Evolutionary conservation across 2,797 vertebrate species (phyloP).

Genomic region (Gadopsis marmoratus): DNA sequence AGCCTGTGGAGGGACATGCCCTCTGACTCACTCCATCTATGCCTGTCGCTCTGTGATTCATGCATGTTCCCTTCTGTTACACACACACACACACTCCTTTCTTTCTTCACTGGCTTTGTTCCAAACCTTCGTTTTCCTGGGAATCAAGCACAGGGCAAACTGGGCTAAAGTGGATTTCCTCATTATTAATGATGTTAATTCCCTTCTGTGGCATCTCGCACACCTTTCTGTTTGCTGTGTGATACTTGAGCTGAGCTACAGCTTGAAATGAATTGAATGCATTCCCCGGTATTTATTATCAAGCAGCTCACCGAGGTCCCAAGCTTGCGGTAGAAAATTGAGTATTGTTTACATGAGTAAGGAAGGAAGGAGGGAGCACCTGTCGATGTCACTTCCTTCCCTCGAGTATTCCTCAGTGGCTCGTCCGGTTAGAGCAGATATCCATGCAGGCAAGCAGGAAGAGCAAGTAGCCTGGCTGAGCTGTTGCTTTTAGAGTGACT

Average conservation of each 20-base stretch:
- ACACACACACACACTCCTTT: slow-evolving; percentile 33
- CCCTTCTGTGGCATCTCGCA: not conserved
- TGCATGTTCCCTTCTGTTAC: slow-evolving; percentile 44
- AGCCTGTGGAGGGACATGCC: slow-evolving; percentile 58
- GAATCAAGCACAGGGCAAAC: slow-evolving; percentile 39
- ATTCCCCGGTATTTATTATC: slow-evolving; percentile 2
- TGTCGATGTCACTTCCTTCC: slow-evolving; percentile 87
- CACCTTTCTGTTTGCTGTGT: slow-evolving; percentile 10
- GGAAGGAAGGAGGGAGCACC: slow-evolving; percentile 82
- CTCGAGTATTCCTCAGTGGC: slow-evolving; percentile 67
- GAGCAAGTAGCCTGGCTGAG: slow-evolving; percentile 61
- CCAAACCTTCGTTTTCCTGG: slow-evolving; percentile 61
- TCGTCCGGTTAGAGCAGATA: slow-evolving; percentile 71
- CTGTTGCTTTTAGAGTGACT: slow-evolving; percentile 56
- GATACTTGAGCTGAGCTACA: slow-evolving; percentile 12
- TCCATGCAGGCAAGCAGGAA: slow-evolving; percentile 67
- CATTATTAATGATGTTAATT: slow-evolving; percentile 48
- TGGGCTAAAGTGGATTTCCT: slow-evolving; percentile 34
- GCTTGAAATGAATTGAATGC: slow-evolving; percentile 7
- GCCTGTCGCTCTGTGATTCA: slow-evolving; percentile 64
- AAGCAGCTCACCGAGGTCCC: slow-evolving; percentile 2
- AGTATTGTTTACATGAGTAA: slow-evolving; percentile 83
- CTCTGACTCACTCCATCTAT: slow-evolving; percentile 69
- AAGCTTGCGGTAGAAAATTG: slow-evolving; percentile 29
- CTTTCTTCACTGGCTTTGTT: slow-evolving; percentile 83